These are phyloP conservation scores for Synchiropus splendidus DNA, from an alignment of 2,113 vertebrate species.

Conservation along the genomic window DNA sequence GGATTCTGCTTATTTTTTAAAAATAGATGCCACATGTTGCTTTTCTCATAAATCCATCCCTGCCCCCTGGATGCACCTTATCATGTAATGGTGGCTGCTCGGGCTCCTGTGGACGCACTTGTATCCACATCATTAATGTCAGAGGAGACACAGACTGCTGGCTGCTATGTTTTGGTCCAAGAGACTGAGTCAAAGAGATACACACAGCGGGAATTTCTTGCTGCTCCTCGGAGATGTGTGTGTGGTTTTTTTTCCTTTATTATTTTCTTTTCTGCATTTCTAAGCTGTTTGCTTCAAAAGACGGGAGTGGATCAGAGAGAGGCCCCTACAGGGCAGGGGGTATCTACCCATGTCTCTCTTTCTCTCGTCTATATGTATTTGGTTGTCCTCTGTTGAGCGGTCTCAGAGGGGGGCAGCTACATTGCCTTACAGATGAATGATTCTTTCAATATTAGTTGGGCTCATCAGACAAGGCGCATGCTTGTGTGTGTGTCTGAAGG, in stretches of 20 bases:
- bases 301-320: conserved; percentile 47
- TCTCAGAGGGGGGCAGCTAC: conserved; percentile 53
- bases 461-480: conserved; percentile 37
- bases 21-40: conserved; percentile 9
- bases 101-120: conserved; percentile 36
- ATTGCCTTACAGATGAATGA: conserved; percentile 57
- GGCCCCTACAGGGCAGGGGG: conserved; percentile 30
- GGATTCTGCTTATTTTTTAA: not conserved
- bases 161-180: conserved; percentile 31
- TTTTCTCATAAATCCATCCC: conserved; percentile 8
- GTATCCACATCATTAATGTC: conserved; percentile 54
- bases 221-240: conserved; percentile 36
- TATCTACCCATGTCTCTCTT: conserved; percentile 18
- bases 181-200: conserved; percentile 35
- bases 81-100: conserved; percentile 30
- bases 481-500: conserved; percentile 15
- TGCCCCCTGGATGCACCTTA: conserved; percentile 24
- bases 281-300: conserved; percentile 55
- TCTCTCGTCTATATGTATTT: conserved; percentile 48
- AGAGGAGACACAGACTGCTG: conserved; percentile 37
- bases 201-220: conserved; percentile 36
- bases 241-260: not conserved
- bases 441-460: conserved; percentile 56
- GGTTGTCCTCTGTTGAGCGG: conserved; percentile 40
- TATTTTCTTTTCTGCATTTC: conserved; percentile 48